phyloP scores from a whole-genome alignment of 2,113 vertebrate species.

The Amazona guildingii region DNA sequence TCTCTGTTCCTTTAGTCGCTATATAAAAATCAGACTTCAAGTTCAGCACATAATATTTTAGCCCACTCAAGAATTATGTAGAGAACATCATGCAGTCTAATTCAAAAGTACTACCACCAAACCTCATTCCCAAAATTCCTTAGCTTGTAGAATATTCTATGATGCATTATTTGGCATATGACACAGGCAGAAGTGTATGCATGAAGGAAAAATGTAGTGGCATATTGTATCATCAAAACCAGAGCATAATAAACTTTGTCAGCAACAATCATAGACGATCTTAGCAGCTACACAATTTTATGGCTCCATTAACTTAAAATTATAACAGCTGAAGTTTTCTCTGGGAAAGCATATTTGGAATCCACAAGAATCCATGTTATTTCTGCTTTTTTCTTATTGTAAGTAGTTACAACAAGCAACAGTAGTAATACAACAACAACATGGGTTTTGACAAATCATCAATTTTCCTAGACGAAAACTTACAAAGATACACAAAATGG shows the following conservation, averaged over 20 bases:
- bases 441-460: background rate
- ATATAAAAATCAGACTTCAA: background rate
- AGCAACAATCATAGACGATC: background rate
- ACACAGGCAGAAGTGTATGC: background rate
- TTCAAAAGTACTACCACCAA: background rate
- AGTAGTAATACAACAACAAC: background rate
- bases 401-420: background rate
- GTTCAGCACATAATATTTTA: background rate
- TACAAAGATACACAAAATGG: background rate
- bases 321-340: background rate
- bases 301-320: background rate
- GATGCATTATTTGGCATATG: background rate
- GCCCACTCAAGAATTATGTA: background rate
- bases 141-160: background rate
- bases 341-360: background rate
- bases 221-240: background rate
- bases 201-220: background rate
- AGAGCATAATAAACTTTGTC: background rate
- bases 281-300: background rate
- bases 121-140: background rate
- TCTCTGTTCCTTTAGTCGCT: background rate
- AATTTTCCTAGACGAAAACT: background rate
- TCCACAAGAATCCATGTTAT: background rate
- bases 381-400: background rate
- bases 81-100: background rate